These are phyloP conservation scores for Chaenodraco wilsoni DNA, from an alignment of 2,797 vertebrate species.

Conservation along the genomic window DNA sequence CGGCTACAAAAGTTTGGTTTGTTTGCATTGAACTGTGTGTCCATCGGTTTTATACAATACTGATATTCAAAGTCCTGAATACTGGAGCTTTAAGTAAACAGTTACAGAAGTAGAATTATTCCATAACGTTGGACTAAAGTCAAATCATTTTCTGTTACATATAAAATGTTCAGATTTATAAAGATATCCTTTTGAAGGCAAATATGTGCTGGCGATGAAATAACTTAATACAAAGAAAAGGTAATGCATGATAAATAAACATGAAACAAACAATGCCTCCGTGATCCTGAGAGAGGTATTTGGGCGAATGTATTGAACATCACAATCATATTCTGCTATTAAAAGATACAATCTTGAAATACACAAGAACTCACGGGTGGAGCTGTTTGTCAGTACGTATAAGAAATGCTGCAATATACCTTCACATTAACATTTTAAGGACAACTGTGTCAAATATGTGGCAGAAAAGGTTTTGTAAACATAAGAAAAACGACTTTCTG, in stretches of 20 bases:
- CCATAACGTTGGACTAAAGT: constrained; percentile 83
- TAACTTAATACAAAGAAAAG: constrained; percentile 4
- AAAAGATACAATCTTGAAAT: constrained; percentile 32
- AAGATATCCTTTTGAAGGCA: constrained; percentile 73
- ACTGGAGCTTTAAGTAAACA: constrained; percentile 92
- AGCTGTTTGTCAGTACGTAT: constrained; percentile 22
- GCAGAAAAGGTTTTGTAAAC: constrained; percentile 30
- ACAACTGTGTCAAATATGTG: constrained; percentile 23
- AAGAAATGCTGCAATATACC: constrained; percentile 36
- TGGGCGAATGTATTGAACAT: constrained; percentile 59
- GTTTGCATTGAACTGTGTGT: constrained; percentile 86
- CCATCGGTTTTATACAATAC: constrained; percentile 87
- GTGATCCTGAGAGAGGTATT: constrained; percentile 78
- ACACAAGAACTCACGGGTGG: constrained; percentile 11
- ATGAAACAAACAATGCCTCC: constrained; percentile 28
- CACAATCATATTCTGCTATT: constrained; percentile 53
- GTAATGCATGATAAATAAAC: constrained; percentile 26
- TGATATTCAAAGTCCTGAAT: constrained; percentile 89
- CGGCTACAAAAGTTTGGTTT: constrained; percentile 94
- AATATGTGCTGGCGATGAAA: constrained; percentile 55
- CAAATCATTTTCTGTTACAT: constrained; percentile 82
- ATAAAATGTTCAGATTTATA: constrained; percentile 69
- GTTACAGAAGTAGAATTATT: constrained; percentile 83
- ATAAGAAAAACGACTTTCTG: constrained; percentile 11
- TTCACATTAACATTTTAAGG: constrained; percentile 30